Evolutionary conservation across 1,140 invertebrate species (phyloP).

Genomic region (Lepidurus couesii): DNA sequence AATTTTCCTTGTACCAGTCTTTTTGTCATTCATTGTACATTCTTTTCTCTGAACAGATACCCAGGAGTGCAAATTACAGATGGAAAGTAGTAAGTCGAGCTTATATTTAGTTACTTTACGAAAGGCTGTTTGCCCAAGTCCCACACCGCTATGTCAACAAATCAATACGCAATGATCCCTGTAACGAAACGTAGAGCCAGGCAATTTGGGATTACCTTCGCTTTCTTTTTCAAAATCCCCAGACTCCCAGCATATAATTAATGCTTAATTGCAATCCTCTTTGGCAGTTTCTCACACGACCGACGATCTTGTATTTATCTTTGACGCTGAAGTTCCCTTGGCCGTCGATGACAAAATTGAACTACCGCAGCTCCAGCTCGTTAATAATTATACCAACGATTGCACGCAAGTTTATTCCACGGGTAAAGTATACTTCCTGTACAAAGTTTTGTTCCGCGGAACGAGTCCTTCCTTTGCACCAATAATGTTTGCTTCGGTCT

Average conservation of each 20-base stretch:
- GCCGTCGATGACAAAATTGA: constrained; percentile 85
- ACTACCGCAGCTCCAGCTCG: constrained; percentile 73
- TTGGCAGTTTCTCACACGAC: constrained; percentile 77
- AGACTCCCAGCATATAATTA: neutral
- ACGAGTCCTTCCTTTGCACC: neutral
- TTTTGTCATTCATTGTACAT: neutral
- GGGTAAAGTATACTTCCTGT: constrained; percentile 49
- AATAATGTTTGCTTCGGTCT: constrained; percentile 39
- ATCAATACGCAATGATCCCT: neutral
- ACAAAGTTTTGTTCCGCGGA: neutral
- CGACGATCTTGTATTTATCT: constrained; percentile 83
- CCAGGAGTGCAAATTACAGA: constrained; percentile 83
- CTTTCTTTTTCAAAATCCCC: neutral
- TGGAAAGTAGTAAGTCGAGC: constrained; percentile 76
- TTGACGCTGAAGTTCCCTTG: constrained; percentile 80
- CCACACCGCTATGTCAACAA: constrained; percentile 4
- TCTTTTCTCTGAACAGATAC: constrained; percentile 51
- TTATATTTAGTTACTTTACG: constrained; percentile 6
- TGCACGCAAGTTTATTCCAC: constrained; percentile 82
- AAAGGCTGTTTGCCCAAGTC: neutral
- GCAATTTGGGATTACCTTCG: neutral
- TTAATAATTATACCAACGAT: constrained; percentile 76
- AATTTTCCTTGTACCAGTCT: neutral
- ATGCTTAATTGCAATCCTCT: neutral
- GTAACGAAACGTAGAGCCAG: neutral